These are phyloP conservation scores for Caranx ignobilis DNA, from an alignment of 2,113 vertebrate genomes.

Conservation along the genomic window DNA sequence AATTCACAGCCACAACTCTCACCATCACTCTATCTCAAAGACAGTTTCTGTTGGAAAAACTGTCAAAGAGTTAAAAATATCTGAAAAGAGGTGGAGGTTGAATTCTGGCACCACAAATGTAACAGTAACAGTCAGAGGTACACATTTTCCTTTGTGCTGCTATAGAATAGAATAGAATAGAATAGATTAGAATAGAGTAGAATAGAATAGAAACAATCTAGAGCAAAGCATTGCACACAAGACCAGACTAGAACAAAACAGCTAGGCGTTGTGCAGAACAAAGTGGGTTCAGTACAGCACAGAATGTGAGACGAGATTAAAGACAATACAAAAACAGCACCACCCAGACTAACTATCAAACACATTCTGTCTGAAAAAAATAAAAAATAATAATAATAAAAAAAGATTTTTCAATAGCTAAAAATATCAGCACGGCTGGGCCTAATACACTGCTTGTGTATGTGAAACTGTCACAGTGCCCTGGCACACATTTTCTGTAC, in stretches of 20 bases:
- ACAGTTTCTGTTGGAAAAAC: slow-evolving; percentile 8
- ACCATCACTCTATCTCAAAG: slow-evolving; percentile 14
- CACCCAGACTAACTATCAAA: slow-evolving; percentile 53
- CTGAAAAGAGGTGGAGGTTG: slow-evolving; percentile 6
- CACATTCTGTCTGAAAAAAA: slow-evolving; percentile 44
- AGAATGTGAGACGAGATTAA: slow-evolving; percentile 31
- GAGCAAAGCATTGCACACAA: slow-evolving; percentile 22
- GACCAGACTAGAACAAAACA: slow-evolving; percentile 23
- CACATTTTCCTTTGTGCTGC: background rate
- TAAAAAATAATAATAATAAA: background rate
- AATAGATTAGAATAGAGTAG: slow-evolving; percentile 2
- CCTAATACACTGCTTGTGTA: slow-evolving; percentile 30
- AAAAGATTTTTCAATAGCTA: slow-evolving; percentile 33
- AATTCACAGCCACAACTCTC: background rate
- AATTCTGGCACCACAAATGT: background rate
- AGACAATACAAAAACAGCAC: slow-evolving; percentile 41
- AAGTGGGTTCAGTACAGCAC: slow-evolving; percentile 2
- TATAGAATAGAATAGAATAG: background rate
- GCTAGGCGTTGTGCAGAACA: slow-evolving; percentile 8
- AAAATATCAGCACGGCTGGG: slow-evolving; percentile 53
- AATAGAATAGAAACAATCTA: slow-evolving; percentile 3
- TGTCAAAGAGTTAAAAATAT: slow-evolving; percentile 48
- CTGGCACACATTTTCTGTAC: slow-evolving; percentile 49
- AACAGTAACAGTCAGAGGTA: slow-evolving; percentile 3
- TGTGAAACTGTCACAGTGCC: slow-evolving; percentile 50